Percentiles rank a stretch among this genome's conserved stretches.
phyloP scores from a whole-genome alignment of 2,888 invertebrate genomes.

The Drosophila suboccidentalis region DNA sequence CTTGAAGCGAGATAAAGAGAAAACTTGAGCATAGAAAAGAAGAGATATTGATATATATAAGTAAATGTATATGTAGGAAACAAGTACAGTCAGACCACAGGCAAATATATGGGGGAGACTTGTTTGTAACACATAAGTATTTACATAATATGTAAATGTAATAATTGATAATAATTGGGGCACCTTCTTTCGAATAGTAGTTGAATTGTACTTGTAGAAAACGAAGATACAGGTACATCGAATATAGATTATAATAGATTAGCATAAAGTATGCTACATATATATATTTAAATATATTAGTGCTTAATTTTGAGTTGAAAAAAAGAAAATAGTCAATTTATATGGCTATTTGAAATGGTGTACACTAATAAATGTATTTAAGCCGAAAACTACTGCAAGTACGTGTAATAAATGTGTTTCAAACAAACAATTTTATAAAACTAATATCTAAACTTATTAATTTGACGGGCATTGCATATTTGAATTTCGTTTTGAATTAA shows the following conservation, averaged over 20 bases:
- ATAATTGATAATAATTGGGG: slow-evolving; percentile 31
- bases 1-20: slow-evolving; percentile 10
- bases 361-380: slow-evolving; percentile 22
- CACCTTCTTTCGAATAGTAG: slow-evolving; percentile 27
- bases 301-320: slow-evolving; percentile 10
- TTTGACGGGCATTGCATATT: too few relatives aligned
- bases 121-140: slow-evolving; percentile 19
- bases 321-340: slow-evolving; percentile 1
- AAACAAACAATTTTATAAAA: slow-evolving; percentile 17
- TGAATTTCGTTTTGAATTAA: neutral
- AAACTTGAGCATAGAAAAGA: slow-evolving; percentile 15
- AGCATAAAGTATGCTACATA: slow-evolving; percentile 10
- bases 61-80: slow-evolving; percentile 3
- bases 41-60: slow-evolving; percentile 8
- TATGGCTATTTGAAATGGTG: slow-evolving; percentile 1
- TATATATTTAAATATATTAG: neutral
- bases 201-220: slow-evolving; percentile 17
- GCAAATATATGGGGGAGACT: slow-evolving; percentile 4
- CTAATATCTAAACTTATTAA: neutral
- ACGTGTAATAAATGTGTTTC: slow-evolving; percentile 58
- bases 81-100: slow-evolving; percentile 35
- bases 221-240: neutral
- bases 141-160: slow-evolving; percentile 31
- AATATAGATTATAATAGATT: slow-evolving; percentile 9
- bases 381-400: slow-evolving; percentile 30